Evolutionary conservation across 2,113 vertebrate genomes (phyloP).

Genomic region (Paralichthys olivaceus): DNA sequence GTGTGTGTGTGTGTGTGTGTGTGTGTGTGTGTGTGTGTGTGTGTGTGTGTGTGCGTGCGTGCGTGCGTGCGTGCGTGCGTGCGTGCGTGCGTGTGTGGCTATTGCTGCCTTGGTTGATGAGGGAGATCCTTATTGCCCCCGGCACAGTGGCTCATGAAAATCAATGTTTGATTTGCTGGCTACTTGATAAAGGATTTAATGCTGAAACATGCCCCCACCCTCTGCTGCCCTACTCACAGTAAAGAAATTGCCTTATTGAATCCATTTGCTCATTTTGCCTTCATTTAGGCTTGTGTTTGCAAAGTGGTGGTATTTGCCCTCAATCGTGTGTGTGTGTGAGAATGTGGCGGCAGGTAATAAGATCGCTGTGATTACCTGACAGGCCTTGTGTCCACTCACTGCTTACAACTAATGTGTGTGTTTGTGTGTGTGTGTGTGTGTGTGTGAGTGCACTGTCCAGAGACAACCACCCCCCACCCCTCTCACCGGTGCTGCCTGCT

Average conservation of each 20-base stretch:
- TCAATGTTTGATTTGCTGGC: slow-evolving; percentile 79
- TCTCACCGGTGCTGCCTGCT: slow-evolving; percentile 43
- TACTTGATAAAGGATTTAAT: slow-evolving; percentile 77
- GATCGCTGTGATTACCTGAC: slow-evolving; percentile 73
- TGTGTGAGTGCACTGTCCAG: slow-evolving; percentile 47
- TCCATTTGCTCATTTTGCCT: slow-evolving; percentile 55
- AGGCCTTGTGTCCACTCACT: slow-evolving; percentile 61
- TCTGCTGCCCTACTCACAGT: slow-evolving; percentile 25
- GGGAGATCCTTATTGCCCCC: slow-evolving; percentile 72
- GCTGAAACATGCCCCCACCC: slow-evolving; percentile 53
- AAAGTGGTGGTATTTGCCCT: slow-evolving; percentile 39
- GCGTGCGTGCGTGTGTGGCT: slow-evolving; percentile 45
- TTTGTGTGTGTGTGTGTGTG: slow-evolving; percentile 28
- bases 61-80: slow-evolving; percentile 29
- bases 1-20: slow-evolving; percentile 11
- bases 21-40: slow-evolving; percentile 19
- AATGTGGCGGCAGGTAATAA: slow-evolving; percentile 66
- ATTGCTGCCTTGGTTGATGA: slow-evolving; percentile 50
- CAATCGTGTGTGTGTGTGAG: slow-evolving; percentile 37
- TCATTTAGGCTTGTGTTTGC: slow-evolving; percentile 20
- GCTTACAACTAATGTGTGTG: slow-evolving; percentile 28
- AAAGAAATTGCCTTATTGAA: slow-evolving; percentile 60
- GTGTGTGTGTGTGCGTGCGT: slow-evolving; percentile 25
- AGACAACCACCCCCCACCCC: slow-evolving; percentile 31
- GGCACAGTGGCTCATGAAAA: slow-evolving; percentile 71